Conservation (phyloP, 1,140 invertebrate genomes). For the Rhyzopertha dominica region DNA sequence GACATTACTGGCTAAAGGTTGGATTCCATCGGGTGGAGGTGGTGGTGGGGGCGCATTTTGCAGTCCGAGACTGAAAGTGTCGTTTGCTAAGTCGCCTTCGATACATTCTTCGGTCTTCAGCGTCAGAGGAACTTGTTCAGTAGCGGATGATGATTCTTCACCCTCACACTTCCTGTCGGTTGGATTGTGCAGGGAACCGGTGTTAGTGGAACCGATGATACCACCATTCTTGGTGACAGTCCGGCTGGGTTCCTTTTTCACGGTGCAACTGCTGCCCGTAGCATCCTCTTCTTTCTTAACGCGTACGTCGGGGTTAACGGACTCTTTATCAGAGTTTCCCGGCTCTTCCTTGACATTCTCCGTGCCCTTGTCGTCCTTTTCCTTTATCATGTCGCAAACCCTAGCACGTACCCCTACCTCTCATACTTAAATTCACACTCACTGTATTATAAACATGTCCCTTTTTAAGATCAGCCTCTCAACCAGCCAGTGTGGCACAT, state of each 20-base stretch:
- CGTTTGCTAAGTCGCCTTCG: constrained; percentile 26
- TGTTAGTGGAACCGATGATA: constrained; percentile 44
- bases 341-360: constrained; percentile 44
- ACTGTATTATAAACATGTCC: constrained; percentile 32
- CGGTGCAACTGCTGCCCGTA: constrained; percentile 26
- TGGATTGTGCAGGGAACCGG: constrained; percentile 40
- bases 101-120: constrained; percentile 26
- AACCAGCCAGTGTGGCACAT: constrained; percentile 20
- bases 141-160: constrained; percentile 4
- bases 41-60: constrained; percentile 22
- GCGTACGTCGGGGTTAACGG: constrained; percentile 35
- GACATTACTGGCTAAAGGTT: constrained; percentile 70
- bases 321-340: constrained; percentile 42
- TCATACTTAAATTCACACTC: constrained; percentile 38
- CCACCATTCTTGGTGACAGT: constrained; percentile 42
- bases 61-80: constrained; percentile 26
- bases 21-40: constrained; percentile 54
- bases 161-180: constrained; percentile 36
- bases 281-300: constrained; percentile 44
- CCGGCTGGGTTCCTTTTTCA: constrained; percentile 37
- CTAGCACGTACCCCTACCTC: constrained; percentile 37
- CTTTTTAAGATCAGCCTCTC: constrained; percentile 19
- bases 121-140: constrained; percentile 10
- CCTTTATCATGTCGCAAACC: constrained; percentile 43
- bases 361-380: constrained; percentile 45